A percentile compares a stretch with the other conserved stretches of the same genome.
Evolutionary conservation across 1,140 invertebrate species (phyloP).

Genomic region (Trissolcus basalis): DNA sequence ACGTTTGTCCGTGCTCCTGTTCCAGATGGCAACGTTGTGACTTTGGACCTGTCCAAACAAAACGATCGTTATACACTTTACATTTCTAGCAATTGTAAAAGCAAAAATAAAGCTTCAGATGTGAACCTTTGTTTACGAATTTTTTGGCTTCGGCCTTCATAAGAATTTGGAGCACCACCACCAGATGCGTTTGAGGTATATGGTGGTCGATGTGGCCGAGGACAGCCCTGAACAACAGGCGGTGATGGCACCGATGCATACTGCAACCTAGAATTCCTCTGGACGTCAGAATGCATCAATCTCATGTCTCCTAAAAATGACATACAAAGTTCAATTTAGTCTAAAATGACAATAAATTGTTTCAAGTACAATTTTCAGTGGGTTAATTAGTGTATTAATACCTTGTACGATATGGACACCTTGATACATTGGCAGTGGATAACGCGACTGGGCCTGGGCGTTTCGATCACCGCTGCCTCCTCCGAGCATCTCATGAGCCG

Average conservation of each 20-base stretch:
- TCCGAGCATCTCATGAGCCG: conserved; percentile 70
- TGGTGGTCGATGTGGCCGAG: conserved; percentile 70
- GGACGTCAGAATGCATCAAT: conserved; percentile 72
- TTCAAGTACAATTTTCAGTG: too few relatives aligned
- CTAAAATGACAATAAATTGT: too few relatives aligned
- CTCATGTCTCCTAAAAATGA: conserved; percentile 70
- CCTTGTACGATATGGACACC: conserved; percentile 74
- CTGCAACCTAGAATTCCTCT: conserved; percentile 67
- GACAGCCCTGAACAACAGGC: conserved; percentile 72
- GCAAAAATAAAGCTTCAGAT: background rate
- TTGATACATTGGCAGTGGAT: conserved; percentile 75
- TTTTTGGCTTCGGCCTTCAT: conserved; percentile 71
- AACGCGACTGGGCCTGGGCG: conserved; percentile 70
- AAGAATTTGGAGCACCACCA: conserved; percentile 68
- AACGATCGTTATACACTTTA: conserved; percentile 6
- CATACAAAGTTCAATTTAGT: too few relatives aligned
- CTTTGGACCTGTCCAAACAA: conserved; percentile 66
- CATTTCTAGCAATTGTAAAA: background rate
- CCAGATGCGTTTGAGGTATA: conserved; percentile 71
- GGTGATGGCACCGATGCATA: conserved; percentile 72
- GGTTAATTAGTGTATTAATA: conserved; percentile 47
- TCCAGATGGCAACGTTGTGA: conserved; percentile 67
- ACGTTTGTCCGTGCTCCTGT: conserved; percentile 65
- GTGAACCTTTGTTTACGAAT: conserved; percentile 72
- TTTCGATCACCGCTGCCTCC: conserved; percentile 68